phyloP scores from a whole-genome alignment of 2,888 invertebrate genomes.

The Eupithecia tripunctaria region DNA sequence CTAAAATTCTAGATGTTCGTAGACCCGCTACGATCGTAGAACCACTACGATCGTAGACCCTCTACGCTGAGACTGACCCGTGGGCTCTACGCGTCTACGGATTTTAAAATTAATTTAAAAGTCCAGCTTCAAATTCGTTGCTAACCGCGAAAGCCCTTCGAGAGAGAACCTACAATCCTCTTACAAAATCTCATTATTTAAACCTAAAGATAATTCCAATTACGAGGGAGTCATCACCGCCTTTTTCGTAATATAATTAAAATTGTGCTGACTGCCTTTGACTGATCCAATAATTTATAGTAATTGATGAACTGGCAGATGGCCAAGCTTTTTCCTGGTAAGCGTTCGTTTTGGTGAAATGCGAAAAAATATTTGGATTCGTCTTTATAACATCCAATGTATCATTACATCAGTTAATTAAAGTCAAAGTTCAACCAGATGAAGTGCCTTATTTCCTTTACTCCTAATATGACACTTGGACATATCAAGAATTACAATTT shows the following conservation, averaged over 20 bases:
- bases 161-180: constrained; percentile 56
- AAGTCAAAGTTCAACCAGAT: too few relatives aligned
- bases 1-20: too few relatives aligned
- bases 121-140: background rate
- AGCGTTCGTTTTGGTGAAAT: constrained; percentile 20
- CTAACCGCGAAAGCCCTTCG: background rate
- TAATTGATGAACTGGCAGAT: constrained; percentile 36
- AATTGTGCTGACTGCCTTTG: constrained; percentile 70
- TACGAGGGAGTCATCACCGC: constrained; percentile 58
- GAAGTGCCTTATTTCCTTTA: too few relatives aligned
- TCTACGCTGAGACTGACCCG: background rate
- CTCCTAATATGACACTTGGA: too few relatives aligned
- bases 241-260: constrained; percentile 69
- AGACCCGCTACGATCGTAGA: background rate
- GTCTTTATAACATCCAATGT: background rate
- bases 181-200: constrained; percentile 69
- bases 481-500: too few relatives aligned
- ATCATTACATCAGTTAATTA: background rate
- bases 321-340: constrained; percentile 23
- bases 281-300: constrained; percentile 50
- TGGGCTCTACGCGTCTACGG: background rate
- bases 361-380: constrained; percentile 4
- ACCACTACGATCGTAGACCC: background rate
- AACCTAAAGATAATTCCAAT: constrained; percentile 74
- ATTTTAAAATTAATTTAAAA: constrained; percentile 7